Evolutionary conservation across 2,113 vertebrate species (phyloP).

Genomic region (Lepisosteus oculatus): DNA sequence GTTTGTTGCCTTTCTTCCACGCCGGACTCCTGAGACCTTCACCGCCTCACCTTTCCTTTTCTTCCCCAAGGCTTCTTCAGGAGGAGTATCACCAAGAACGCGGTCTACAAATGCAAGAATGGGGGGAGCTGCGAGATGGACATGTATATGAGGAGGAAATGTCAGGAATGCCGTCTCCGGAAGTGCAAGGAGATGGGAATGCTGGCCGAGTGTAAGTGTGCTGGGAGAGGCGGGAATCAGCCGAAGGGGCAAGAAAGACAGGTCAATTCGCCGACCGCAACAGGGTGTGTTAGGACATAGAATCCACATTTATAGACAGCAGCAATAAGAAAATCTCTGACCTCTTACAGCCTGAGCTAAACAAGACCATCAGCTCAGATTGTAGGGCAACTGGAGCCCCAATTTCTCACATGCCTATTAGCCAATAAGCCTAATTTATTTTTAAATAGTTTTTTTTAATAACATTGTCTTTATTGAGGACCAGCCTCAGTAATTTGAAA

Average conservation of each 20-base stretch:
- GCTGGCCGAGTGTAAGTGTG: constrained; percentile 76
- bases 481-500: no score
- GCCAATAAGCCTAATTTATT: no score
- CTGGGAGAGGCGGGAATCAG: neutral
- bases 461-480: no score
- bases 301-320: no score
- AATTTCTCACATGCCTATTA: neutral
- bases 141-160: constrained; percentile 98
- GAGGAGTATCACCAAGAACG: constrained; percentile 97
- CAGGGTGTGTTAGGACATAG: no score
- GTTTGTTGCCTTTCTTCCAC: no score
- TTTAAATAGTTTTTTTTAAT: no score
- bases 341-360: no score
- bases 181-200: constrained; percentile 98
- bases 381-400: neutral
- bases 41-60: constrained; percentile 25
- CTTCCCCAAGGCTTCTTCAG: constrained; percentile 85
- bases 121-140: constrained; percentile 98
- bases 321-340: no score
- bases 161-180: constrained; percentile 91
- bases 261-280: no score
- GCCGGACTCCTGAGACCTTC: neutral
- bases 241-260: no score
- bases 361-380: no score
- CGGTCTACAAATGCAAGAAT: constrained; percentile 95